These are phyloP conservation scores for Trematomus bernacchii DNA, from an alignment of 2,797 vertebrate genomes.

Conservation along the genomic window DNA sequence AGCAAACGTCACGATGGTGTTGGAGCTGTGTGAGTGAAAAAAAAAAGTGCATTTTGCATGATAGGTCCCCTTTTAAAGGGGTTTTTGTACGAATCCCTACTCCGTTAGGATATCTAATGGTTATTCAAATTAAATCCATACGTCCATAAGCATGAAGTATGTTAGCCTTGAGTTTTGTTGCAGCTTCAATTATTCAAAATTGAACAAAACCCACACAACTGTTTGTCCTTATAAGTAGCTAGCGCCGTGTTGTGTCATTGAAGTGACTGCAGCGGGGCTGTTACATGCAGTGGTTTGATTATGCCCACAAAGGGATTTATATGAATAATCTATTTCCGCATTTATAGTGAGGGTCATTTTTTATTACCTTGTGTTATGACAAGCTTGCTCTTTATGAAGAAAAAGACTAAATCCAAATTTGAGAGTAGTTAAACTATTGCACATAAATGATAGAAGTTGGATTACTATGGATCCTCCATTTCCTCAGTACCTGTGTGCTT, in stretches of 20 bases:
- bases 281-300: too few species aligned
- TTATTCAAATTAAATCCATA: background rate
- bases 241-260: too few species aligned
- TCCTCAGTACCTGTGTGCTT: background rate
- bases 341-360: constrained; percentile 1
- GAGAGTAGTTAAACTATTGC: constrained; percentile 1
- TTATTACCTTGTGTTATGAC: background rate
- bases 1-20: too few species aligned
- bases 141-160: background rate
- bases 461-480: constrained; percentile 31
- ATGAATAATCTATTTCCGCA: background rate
- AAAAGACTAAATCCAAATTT: background rate
- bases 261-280: too few species aligned
- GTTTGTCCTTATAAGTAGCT: too few species aligned
- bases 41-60: too few species aligned
- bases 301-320: background rate
- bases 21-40: too few species aligned
- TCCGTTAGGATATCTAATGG: background rate
- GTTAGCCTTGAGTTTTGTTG: background rate
- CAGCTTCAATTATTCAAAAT: background rate
- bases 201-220: background rate
- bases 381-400: background rate
- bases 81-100: too few species aligned
- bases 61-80: too few species aligned
- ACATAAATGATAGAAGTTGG: background rate